A percentile compares a stretch with the other conserved stretches of the same genome.
phyloP scores from a whole-genome alignment of 2,797 vertebrate genomes.

The Remorina albescens region DNA sequence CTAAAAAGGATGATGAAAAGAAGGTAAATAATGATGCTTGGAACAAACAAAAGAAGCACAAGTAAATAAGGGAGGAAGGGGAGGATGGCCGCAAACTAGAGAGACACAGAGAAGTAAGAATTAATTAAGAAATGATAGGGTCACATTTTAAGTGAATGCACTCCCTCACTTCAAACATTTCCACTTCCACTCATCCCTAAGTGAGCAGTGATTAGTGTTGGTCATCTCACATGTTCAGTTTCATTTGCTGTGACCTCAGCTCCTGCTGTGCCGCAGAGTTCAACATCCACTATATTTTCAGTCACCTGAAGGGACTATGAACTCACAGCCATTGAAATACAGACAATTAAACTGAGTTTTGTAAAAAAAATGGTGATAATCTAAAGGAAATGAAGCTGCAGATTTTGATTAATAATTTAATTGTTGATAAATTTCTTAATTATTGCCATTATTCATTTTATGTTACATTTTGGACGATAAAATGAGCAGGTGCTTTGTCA shows the following conservation, averaged over 20 bases:
- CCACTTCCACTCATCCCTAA: constrained; percentile 38
- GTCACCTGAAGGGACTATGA: neutral
- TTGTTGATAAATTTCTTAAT: no score
- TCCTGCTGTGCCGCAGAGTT: constrained; percentile 7
- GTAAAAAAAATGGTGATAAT: no score
- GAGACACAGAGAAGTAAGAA: neutral
- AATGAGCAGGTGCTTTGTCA: neutral
- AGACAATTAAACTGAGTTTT: no score
- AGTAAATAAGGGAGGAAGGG: neutral
- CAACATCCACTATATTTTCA: neutral
- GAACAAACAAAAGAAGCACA: neutral
- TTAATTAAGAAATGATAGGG: constrained; percentile 22
- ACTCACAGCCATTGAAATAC: neutral
- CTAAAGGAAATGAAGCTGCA: no score
- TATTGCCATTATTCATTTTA: no score
- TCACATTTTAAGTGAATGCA: constrained; percentile 7
- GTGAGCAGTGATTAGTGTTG: constrained; percentile 52
- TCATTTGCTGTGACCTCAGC: constrained; percentile 50
- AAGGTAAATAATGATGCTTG: neutral
- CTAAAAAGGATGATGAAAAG: neutral
- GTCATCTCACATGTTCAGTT: constrained; percentile 38
- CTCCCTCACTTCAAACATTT: constrained; percentile 38
- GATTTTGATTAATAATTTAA: no score
- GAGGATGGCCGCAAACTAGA: neutral
- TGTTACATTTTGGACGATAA: no score